Conservation (phyloP, 1,140 invertebrate species). For the Archegozetes longisetosus region DNA sequence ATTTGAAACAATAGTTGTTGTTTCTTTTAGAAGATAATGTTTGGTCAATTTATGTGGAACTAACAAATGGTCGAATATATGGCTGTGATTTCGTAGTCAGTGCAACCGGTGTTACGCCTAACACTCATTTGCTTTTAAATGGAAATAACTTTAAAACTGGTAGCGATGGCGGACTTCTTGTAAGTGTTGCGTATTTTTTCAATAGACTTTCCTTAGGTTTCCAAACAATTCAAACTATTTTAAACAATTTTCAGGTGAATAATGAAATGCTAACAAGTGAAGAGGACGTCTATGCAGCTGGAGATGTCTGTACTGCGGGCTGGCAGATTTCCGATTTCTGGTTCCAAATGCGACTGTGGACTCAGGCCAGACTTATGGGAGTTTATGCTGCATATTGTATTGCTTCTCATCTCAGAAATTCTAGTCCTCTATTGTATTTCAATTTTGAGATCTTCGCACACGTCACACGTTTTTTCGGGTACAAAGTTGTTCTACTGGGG, state of each 20-base stretch:
- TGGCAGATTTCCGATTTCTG: slow-evolving; percentile 71
- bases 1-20: too few relatives aligned
- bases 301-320: slow-evolving; percentile 66
- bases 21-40: too few relatives aligned
- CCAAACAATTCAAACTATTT: neutral
- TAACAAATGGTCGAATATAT: slow-evolving; percentile 55
- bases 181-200: neutral
- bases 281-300: slow-evolving; percentile 72
- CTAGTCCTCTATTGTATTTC: slow-evolving; percentile 16
- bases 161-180: slow-evolving; percentile 41
- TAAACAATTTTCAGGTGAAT: slow-evolving; percentile 65
- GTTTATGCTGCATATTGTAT: slow-evolving; percentile 80
- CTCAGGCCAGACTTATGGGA: slow-evolving; percentile 94
- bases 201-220: neutral
- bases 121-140: slow-evolving; percentile 27
- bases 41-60: slow-evolving; percentile 53
- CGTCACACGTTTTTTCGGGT: slow-evolving; percentile 86
- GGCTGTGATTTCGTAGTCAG: slow-evolving; percentile 85
- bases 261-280: slow-evolving; percentile 66
- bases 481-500: slow-evolving; percentile 72
- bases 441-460: slow-evolving; percentile 89
- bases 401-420: slow-evolving; percentile 34
- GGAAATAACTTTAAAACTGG: slow-evolving; percentile 38
- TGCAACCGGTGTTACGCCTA: slow-evolving; percentile 78
- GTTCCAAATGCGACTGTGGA: slow-evolving; percentile 93